Evolutionary conservation across 2,797 vertebrate species (phyloP), one percentile per base, ranked within the genome.

Genomic region (Nothura maculosa): DNA sequence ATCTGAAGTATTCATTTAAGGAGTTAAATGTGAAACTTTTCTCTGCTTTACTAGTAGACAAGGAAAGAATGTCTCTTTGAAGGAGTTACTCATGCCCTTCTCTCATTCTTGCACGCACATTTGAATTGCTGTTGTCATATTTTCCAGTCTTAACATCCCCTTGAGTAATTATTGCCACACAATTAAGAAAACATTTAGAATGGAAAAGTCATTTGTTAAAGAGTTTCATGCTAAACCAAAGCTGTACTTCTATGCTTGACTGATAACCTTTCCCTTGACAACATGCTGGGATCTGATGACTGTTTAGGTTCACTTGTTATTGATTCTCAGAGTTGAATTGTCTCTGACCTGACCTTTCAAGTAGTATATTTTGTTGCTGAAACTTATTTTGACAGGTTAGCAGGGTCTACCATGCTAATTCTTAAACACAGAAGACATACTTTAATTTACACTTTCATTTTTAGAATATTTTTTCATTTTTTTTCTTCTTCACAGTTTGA

Each of bases 201-300:
- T 84, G 89, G 80, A 96, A 96, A 97, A 97, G 63, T 84, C 24
- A 96, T 96, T 95, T 95, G 77, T 96, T 83, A 92, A 48, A 90
- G 81, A 93, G 81, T 40, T 93, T 86, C 50, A 45, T 48, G 89
- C 89, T 90, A 94, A 96, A 80, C 48, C 80, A 72, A 1, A 25
- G 50, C 42, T 73, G 40, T 34, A 27, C 62, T 76, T 45, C 58
- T 84, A 47, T 55, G 62, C 77, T 88, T 88, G 74, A 79, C 89
- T 92, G 92, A 93, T 94, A 96, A 94, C 94, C 87, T 95, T 96
- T 95, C 75, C 87, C 68, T 75, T 80, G 85, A 80, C 36, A 68
- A 0, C 40, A 62, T 64, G 54, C 64, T 95, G 76, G 76, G 68
- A 90, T 92, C 77, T 91, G 89, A 88, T 76, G 74, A 43, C 61